Evolutionary conservation across 1,140 invertebrate genomes (phyloP).

Genomic region (Amyelois transitella): DNA sequence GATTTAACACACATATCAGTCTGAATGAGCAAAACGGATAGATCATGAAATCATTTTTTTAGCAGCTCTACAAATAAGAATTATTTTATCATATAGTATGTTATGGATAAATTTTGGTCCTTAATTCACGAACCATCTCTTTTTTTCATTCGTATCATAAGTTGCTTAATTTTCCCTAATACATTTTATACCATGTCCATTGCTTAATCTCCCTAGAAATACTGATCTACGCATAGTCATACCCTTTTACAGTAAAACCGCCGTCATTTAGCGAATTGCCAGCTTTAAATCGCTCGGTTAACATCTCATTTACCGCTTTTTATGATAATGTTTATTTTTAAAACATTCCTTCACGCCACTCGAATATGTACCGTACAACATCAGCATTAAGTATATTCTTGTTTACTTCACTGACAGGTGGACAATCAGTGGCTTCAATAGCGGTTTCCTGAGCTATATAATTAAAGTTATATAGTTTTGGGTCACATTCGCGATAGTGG

Average conservation of each 20-base stretch:
- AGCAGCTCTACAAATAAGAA: too few species aligned
- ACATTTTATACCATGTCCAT: neutral
- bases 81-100: too few species aligned
- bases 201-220: too few species aligned
- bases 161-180: too few species aligned
- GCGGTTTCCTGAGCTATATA: conserved; percentile 1
- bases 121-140: too few species aligned
- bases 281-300: conserved; percentile 34
- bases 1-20: too few species aligned
- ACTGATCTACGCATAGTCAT: neutral
- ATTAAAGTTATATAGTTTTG: conserved; percentile 7
- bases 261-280: conserved; percentile 32
- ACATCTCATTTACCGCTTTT: conserved; percentile 40
- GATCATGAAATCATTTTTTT: too few species aligned
- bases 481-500: neutral
- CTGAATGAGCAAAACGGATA: too few species aligned
- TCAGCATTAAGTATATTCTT: conserved; percentile 1
- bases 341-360: conserved; percentile 5
- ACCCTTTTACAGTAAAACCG: conserved; percentile 15
- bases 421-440: conserved; percentile 5
- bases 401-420: neutral
- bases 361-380: neutral
- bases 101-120: too few species aligned
- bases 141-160: conserved; percentile 5
- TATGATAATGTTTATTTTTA: conserved; percentile 25